phyloP scores from a whole-genome alignment of 2,113 vertebrate genomes.

The Leucosticte australis region DNA sequence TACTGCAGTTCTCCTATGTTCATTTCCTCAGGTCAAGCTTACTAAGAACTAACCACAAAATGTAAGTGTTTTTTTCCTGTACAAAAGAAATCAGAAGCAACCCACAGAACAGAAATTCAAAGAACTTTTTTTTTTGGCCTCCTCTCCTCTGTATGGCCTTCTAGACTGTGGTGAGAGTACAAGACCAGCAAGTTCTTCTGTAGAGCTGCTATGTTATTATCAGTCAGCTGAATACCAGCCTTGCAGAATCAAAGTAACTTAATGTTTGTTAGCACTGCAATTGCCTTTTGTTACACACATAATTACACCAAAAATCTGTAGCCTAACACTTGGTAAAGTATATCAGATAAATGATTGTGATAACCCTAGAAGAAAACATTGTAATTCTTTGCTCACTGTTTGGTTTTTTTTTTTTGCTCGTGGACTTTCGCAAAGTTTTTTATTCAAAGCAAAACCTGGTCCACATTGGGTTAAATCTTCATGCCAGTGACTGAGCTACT shows the following conservation, averaged over 20 bases:
- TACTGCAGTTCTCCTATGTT: fast-evolving
- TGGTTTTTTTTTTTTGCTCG: neutral
- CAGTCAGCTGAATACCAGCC: neutral
- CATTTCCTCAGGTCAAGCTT: neutral
- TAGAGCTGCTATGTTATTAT: neutral
- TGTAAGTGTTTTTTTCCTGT: neutral
- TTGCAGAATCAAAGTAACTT: neutral
- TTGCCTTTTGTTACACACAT: neutral
- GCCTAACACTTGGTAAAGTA: neutral
- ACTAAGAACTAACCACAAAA: neutral
- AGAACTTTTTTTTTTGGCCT: neutral
- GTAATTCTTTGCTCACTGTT: neutral
- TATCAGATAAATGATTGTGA: neutral
- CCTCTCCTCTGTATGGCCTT: neutral
- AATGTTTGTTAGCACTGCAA: neutral
- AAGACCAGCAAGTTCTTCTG: neutral
- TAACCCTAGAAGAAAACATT: neutral
- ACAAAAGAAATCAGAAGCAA: neutral
- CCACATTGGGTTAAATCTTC: neutral
- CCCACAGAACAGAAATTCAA: neutral
- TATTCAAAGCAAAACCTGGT: neutral
- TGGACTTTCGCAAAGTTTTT: neutral
- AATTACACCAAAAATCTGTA: neutral
- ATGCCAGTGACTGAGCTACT: neutral
- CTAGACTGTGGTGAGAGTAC: neutral